Evolutionary conservation across 2,113 vertebrate genomes (phyloP).

Genomic region (Neodon shergylaensis): DNA sequence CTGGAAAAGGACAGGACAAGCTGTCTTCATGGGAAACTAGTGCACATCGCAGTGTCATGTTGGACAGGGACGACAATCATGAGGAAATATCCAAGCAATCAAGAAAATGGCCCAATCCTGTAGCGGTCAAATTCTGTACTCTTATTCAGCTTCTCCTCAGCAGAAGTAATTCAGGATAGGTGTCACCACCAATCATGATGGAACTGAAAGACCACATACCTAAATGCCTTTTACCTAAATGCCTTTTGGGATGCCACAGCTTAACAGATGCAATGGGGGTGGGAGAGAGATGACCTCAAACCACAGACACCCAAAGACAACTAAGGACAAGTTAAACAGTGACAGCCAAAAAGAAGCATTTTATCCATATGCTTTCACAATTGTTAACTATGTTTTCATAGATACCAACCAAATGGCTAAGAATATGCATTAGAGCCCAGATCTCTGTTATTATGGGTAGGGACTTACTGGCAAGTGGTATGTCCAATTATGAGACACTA

Average conservation of each 20-base stretch:
- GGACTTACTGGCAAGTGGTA: neutral
- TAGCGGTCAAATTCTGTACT: neutral
- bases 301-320: neutral
- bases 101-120: neutral
- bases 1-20: neutral
- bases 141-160: neutral
- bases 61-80: neutral
- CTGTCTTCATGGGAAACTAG: neutral
- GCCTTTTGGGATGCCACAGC: neutral
- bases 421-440: neutral
- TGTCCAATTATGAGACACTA: fast-evolving
- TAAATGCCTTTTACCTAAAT: neutral
- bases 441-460: neutral
- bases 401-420: neutral
- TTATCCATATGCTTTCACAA: neutral
- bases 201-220: neutral
- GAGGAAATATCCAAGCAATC: neutral
- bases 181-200: neutral
- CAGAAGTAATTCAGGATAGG: neutral
- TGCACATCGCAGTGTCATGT: neutral
- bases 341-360: neutral
- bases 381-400: neutral
- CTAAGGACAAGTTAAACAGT: neutral
- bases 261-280: neutral
- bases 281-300: neutral